Base-by-base conservation (phyloP, 2,888 invertebrate genomes). In the Caenorhabditis doughertyi region DNA sequence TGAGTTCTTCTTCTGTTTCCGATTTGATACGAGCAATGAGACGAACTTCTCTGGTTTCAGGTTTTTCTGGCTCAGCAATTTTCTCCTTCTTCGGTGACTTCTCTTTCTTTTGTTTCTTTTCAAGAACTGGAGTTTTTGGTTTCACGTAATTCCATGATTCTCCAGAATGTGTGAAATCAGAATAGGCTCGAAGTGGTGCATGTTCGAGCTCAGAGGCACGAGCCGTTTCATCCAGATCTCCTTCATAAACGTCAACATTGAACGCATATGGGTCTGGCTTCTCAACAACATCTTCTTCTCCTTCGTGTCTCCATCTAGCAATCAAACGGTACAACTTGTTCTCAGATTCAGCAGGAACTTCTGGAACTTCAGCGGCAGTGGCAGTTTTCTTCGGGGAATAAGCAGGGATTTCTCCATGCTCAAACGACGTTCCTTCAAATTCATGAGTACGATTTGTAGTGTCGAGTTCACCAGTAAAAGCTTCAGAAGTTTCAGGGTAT, bases 251-350 rank as follows among this genome's bases (percentile, higher is more conserved):
- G 13, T 62, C 62, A 0, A 81, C 21, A 27, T 58, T 25, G n/a
- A 77, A 29, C 16, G 32, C 62, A 42, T 80, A 83, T 7, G 60
- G 32, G 21, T 79, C 79, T 23, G 79, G 71, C 44, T 62, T 79
- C 21, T 77, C 84, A 23, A 81, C 74, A 5, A 60, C 72, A 35
- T 83, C 84, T 68, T 86, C 85, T 11, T 84, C 85, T 35, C 86
- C 84, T 16, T 74, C 84, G 25, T 83, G 84, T 9, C 72, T 42
- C 56, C 70, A 76, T 39, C 86, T 55, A 23, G 81, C 81, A 25
- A 86, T 77, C 53, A 77, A 62, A 13, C 79, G 74, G 56, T 56
- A 68, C 11, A 29, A 25, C 32, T 51, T 64, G 49, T 71, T 68
- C 29, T 49, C 60, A 18, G 49, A 8, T 25, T 67, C 51, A 18